These are phyloP conservation scores for Euwallacea similis DNA, from an alignment of 1,140 invertebrate genomes.

Conservation along the genomic window DNA sequence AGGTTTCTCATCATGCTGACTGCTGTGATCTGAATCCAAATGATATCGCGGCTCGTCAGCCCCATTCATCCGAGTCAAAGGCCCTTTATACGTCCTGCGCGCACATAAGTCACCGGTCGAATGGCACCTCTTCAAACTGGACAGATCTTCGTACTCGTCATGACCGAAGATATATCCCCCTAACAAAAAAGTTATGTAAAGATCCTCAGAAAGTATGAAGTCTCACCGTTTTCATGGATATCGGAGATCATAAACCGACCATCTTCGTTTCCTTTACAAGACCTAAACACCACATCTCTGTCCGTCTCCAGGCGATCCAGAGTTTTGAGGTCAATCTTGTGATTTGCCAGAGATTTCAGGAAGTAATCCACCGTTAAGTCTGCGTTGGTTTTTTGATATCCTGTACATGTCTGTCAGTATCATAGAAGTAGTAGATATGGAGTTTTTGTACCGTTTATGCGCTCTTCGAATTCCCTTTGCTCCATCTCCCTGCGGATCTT, in stretches of 20 bases:
- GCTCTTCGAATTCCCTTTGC: constrained; percentile 30
- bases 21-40: constrained; percentile 58
- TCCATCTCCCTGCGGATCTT: constrained; percentile 38
- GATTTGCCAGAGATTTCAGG: constrained; percentile 57
- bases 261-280: constrained; percentile 55
- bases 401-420: not conserved
- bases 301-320: constrained; percentile 46
- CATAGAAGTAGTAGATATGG: not conserved
- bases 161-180: constrained; percentile 53
- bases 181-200: not conserved
- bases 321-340: constrained; percentile 51
- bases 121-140: constrained; percentile 55
- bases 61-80: constrained; percentile 45
- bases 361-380: constrained; percentile 61
- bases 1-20: constrained; percentile 57
- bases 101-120: constrained; percentile 58
- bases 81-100: constrained; percentile 45
- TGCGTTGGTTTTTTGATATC: constrained; percentile 53
- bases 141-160: constrained; percentile 51
- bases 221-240: constrained; percentile 55
- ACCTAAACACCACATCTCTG: constrained; percentile 47
- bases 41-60: constrained; percentile 54
- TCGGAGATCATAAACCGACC: constrained; percentile 60
- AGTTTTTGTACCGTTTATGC: constrained; percentile 17
- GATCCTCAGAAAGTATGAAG: not conserved